Evolutionary conservation across 2,113 vertebrate species (phyloP).

Genomic region (Sander vitreus): DNA sequence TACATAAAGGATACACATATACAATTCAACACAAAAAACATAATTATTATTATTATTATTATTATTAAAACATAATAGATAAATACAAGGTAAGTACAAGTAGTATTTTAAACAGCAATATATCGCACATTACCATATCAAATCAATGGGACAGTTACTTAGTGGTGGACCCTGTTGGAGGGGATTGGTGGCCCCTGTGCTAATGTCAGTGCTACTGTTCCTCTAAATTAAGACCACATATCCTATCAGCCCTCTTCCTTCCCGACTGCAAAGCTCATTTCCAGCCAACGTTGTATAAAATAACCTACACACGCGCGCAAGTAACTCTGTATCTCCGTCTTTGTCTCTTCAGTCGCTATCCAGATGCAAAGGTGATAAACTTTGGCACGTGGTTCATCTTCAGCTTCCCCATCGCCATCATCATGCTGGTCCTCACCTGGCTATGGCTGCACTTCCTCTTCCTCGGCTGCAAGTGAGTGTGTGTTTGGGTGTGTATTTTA

Average conservation of each 20-base stretch:
- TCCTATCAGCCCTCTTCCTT: not conserved
- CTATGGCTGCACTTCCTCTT: slow-evolving; percentile 98
- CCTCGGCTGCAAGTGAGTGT: slow-evolving; percentile 98
- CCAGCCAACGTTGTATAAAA: not conserved
- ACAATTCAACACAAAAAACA: too few species aligned
- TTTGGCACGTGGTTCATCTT: slow-evolving; percentile 99
- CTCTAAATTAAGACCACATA: not conserved
- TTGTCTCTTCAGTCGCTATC: slow-evolving; percentile 90
- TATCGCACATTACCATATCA: not conserved
- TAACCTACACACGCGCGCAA: not conserved
- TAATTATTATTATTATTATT: too few species aligned
- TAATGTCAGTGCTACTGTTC: not conserved
- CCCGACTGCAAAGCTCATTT: not conserved
- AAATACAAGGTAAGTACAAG: not conserved
- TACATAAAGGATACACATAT: too few species aligned
- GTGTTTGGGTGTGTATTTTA: not conserved
- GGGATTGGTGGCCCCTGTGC: not conserved
- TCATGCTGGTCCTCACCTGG: slow-evolving; percentile 97
- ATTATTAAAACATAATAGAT: too few species aligned
- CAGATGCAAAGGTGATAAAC: slow-evolving; percentile 94
- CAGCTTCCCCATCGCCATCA: slow-evolving; percentile 95
- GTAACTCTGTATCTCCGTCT: not conserved
- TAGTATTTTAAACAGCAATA: not conserved
- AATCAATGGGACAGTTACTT: not conserved
- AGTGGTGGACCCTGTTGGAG: not conserved